Conservation (phyloP, 2,888 invertebrate species). For the Orchesella flavescens region DNA sequence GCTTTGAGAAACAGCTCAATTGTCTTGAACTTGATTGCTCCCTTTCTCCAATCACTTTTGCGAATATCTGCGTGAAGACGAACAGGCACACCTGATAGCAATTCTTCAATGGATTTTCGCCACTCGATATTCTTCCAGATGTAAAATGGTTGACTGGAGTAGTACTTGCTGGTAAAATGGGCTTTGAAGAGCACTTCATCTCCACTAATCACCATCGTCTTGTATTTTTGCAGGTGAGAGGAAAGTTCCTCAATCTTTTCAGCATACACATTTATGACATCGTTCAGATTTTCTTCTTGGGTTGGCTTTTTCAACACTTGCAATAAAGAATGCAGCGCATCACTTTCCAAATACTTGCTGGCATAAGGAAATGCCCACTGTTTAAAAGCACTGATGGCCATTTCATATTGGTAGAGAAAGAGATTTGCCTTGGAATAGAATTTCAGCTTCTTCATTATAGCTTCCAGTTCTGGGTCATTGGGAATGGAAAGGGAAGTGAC, state of each 20-base stretch:
- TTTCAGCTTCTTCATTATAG: not conserved
- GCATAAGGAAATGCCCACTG: slow-evolving; percentile 32
- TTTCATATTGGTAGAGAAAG: not conserved
- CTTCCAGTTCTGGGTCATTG: not conserved
- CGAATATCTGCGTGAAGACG: not conserved
- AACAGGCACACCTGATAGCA: not conserved
- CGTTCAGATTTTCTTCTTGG: not conserved
- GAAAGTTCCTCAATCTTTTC: not conserved
- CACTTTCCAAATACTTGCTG: not conserved
- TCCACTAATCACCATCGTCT: not conserved
- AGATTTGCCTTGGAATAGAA: slow-evolving; percentile 16
- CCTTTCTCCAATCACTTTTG: not conserved
- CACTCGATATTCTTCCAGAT: not conserved
- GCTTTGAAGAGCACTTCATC: not conserved
- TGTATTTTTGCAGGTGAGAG: not conserved
- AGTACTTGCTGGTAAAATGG: not conserved
- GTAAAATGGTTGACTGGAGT: not conserved
- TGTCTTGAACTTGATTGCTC: not conserved
- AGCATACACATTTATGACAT: not conserved
- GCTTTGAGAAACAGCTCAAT: not conserved
- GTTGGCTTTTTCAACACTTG: not conserved
- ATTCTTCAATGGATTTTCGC: not conserved
- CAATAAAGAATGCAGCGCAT: not conserved
- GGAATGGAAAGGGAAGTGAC: not conserved
- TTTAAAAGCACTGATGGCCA: slow-evolving; percentile 4